Base-by-base conservation (phyloP, 1,140 invertebrate species). In the Mya arenaria region DNA sequence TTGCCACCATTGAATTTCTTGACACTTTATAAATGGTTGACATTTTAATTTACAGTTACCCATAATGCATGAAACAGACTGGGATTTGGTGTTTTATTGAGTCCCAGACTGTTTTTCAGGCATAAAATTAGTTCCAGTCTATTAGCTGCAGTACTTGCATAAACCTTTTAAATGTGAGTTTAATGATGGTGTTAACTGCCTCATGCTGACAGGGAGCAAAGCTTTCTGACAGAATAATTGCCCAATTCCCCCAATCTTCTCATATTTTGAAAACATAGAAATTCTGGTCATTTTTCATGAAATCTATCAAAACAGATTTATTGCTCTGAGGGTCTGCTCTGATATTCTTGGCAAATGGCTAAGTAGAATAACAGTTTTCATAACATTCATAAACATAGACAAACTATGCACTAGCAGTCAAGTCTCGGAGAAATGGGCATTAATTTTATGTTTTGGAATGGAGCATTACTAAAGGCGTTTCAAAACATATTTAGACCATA, bases 311-410 rank as follows among this genome's bases (percentile, higher is more conserved):
- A 80, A 80, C 65, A 80, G 48, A 80, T 80, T 80, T 71, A 80
- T 58, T 36, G 34, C 66, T 41, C 17, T 2, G 0, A 56, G 30
- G 44, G 77, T 8, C 39, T 66, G 66, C 30, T 58, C n/a, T 39
- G 41, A 68, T 80, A 71, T 32, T 37, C 17, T 30, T 55, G 66
- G 48, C 52, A 80, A 80, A 52, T 44, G 52, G 2, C 19, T 41
- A 80, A 80, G 37, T 69, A 55, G 48, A 80, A 80, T 69, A 80
- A 80, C 77, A 80, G 77, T 80, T 80, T 80, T 80, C 77, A 80
- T 71, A 80, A 80, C 77, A 69, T 55, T 39, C 4, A 55, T 80
- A 69, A 71, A 80, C 65, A 58, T 60, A 60, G 63, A 37, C 77
- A 52, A 56, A 44, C 44, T 69, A 80, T 80, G 32, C 28, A 39